Evolutionary conservation across 2,113 vertebrate genomes (phyloP), one percentile per base, ranked within the genome.

Genomic region (Onychostoma macrolepis): DNA sequence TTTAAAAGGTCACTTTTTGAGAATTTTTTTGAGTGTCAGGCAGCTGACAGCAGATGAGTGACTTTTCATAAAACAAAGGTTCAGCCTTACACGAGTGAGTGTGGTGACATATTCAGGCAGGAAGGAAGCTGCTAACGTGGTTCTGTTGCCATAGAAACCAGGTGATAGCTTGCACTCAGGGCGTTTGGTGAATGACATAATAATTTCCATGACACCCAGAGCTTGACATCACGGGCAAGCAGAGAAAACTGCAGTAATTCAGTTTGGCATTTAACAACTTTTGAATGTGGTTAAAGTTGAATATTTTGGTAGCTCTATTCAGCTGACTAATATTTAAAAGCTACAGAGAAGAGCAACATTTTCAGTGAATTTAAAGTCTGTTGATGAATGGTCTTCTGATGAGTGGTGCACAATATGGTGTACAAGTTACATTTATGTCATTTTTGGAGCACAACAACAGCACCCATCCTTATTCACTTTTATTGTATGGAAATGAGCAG

Each of bases 161-260:
- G 94, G 93, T 95, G 92, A 95, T 90, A 50, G 85, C 78, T 79
- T 89, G 91, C 86, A 87, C 77, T 86, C 53, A 86, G 87, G 87
- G 89, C 87, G 90, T 89, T 88, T 86, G 76, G 87, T 86, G 26
- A 75, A 88, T 95, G 93, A 94, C 93, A 90, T 93, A 91, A 94
- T 89, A 90, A 89, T 91, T 95, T 95, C 94, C 95, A 93, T 94
- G 94, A 95, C 93, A 93, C 92, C 43, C 84, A 74, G 61, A 85
- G 83, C 30, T 30, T 82, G 78, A 86, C 84, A 87, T 61, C 86
- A 88, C 69, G 78, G 90, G 91, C 87, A 89, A 89, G 88, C 33
- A n/a, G 84, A 87, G 87, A 67, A 88, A 83, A 28, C 83, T 77
- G 65, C 80, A 79, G 65, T 36, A 85, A 84, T 80, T 85, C 87